Evolutionary conservation across 2,113 vertebrate species (phyloP).

Genomic region (Heterochromis multidens): DNA sequence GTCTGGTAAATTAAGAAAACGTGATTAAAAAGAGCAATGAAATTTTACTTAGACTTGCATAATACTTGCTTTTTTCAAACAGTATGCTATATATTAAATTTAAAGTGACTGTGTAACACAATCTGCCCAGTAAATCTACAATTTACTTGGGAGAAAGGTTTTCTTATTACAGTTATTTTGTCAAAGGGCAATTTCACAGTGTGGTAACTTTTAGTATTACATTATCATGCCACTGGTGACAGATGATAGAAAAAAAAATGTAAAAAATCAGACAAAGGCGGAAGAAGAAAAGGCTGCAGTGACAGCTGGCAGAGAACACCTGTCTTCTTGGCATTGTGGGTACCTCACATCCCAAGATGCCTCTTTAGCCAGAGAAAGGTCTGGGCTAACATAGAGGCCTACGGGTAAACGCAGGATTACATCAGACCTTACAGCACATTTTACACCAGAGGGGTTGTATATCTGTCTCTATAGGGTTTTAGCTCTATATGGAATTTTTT

Average conservation of each 20-base stretch:
- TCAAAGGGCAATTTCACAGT: not conserved
- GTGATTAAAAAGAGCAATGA: not conserved
- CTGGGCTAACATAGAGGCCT: constrained; percentile 65
- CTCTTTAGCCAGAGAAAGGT: constrained; percentile 63
- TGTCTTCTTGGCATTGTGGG: constrained; percentile 67
- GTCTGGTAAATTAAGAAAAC: not conserved
- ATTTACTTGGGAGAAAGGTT: not conserved
- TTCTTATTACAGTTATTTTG: not conserved
- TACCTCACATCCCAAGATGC: constrained; percentile 66
- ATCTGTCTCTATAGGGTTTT: constrained; percentile 44
- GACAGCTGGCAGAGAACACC: constrained; percentile 75
- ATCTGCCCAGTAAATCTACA: not conserved
- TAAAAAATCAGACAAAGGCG: constrained; percentile 15
- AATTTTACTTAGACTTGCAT: not conserved
- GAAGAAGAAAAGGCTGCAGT: constrained; percentile 23
- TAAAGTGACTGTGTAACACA: not conserved
- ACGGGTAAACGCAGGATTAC: constrained; percentile 70
- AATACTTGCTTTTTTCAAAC: not conserved
- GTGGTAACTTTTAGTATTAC: not conserved
- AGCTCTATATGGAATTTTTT: constrained; percentile 27
- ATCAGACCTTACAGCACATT: constrained; percentile 61
- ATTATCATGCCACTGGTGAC: constrained; percentile 11
- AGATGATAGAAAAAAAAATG: constrained; percentile 26
- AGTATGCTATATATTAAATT: not conserved
- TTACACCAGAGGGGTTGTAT: constrained; percentile 51